Conservation (phyloP, 2,888 invertebrate genomes). For the Anthrax anthrax region DNA sequence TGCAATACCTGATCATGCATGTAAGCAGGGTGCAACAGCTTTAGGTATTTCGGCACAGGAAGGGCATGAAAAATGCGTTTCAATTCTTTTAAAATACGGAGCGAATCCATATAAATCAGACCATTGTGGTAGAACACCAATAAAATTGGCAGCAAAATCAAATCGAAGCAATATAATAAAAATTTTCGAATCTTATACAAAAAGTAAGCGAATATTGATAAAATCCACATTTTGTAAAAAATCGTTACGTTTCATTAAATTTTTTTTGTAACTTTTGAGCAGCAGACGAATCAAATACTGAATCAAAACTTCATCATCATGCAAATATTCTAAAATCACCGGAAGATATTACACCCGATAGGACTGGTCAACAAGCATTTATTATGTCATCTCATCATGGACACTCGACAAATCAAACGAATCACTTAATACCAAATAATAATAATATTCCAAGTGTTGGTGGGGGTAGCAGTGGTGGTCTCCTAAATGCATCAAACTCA, state of each 20-base stretch:
- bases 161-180: constrained; percentile 77
- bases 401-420: constrained; percentile 8
- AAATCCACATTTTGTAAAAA: no score
- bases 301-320: constrained; percentile 22
- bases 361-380: constrained; percentile 10
- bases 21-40: constrained; percentile 92
- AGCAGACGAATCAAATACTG: constrained; percentile 32
- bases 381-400: constrained; percentile 7
- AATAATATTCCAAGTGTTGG: constrained; percentile 20
- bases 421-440: constrained; percentile 19
- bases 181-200: constrained; percentile 54
- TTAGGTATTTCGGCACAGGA: constrained; percentile 92
- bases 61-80: constrained; percentile 84
- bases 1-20: constrained; percentile 75
- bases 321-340: constrained; percentile 32
- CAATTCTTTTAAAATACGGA: constrained; percentile 65
- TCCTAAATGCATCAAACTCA: constrained; percentile 31
- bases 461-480: neutral
- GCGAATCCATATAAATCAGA: constrained; percentile 77
- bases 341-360: constrained; percentile 23
- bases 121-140: constrained; percentile 72
- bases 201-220: constrained; percentile 22
- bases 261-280: constrained; percentile 3
- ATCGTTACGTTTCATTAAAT: neutral
- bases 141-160: constrained; percentile 80